phyloP scores from a whole-genome alignment of 2,113 vertebrate genomes.

The Cebus imitator region DNA sequence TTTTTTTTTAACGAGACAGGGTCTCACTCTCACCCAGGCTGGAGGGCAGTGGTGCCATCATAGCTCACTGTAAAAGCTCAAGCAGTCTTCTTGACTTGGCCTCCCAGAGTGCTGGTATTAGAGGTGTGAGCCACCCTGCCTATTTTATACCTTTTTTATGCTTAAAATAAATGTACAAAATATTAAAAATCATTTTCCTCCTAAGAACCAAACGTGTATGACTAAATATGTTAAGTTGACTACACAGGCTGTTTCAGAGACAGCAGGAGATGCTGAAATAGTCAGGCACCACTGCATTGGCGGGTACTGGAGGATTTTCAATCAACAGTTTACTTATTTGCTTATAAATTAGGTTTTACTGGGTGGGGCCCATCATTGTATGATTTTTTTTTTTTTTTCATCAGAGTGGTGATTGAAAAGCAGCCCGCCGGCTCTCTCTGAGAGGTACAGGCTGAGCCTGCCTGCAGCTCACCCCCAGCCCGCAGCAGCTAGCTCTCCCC shows the following conservation, averaged over 20 bases:
- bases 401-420: neutral
- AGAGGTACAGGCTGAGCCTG: neutral
- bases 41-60: neutral
- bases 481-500: neutral
- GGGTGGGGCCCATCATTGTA: no score
- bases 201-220: neutral
- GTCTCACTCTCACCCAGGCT: neutral
- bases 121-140: neutral
- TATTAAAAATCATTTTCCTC: neutral
- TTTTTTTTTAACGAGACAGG: no score
- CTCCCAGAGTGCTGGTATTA: neutral
- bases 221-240: neutral
- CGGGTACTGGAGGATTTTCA: no score
- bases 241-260: neutral
- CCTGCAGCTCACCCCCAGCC: no score
- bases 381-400: neutral
- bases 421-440: neutral
- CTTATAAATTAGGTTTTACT: neutral
- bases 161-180: neutral
- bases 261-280: accelerated
- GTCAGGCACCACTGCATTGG: accelerated
- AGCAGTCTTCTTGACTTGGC: neutral
- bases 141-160: neutral
- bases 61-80: neutral
- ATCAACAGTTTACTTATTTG: neutral